Evolutionary conservation across 1,140 invertebrate species (phyloP).

Genomic region (Cyrtorhinus lividipennis): DNA sequence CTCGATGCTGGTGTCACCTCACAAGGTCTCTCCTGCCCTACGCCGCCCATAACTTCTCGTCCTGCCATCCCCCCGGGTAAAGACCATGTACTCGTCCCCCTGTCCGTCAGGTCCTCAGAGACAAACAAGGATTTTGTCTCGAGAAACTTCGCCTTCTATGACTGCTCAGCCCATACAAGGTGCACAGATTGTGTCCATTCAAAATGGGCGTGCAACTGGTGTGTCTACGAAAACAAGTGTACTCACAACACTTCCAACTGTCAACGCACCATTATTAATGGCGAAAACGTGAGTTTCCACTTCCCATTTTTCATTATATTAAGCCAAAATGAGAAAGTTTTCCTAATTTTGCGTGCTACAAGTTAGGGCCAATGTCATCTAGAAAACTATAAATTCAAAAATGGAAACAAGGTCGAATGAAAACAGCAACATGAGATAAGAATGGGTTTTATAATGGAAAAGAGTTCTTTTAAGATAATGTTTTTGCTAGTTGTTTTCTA

Average conservation of each 20-base stretch:
- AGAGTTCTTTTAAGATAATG: too few relatives aligned
- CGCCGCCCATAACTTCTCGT: slow-evolving; percentile 58
- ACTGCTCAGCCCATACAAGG: slow-evolving; percentile 75
- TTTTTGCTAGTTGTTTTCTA: too few relatives aligned
- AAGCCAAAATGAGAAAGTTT: background rate
- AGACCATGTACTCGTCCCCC: slow-evolving; percentile 79
- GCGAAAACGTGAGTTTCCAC: slow-evolving; percentile 50
- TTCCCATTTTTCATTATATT: background rate
- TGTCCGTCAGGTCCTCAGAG: slow-evolving; percentile 85
- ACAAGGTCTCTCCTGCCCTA: slow-evolving; percentile 68
- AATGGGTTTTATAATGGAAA: too few relatives aligned
- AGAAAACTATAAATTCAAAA: too few relatives aligned
- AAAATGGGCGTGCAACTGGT: slow-evolving; percentile 90
- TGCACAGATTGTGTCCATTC: slow-evolving; percentile 75
- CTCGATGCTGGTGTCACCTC: slow-evolving; percentile 70
- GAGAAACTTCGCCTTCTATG: slow-evolving; percentile 83
- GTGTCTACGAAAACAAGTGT: slow-evolving; percentile 88
- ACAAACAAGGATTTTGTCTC: slow-evolving; percentile 93
- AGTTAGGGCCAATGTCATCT: too few relatives aligned
- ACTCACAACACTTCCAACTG: slow-evolving; percentile 72
- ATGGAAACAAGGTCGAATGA: too few relatives aligned
- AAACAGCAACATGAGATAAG: too few relatives aligned
- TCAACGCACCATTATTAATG: slow-evolving; percentile 59
- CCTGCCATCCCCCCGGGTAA: slow-evolving; percentile 61
- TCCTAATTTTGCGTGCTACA: too few relatives aligned